Percentiles rank a stretch among this genome's conserved stretches.
Conservation (phyloP, 2,113 vertebrate species). For the Salvelinus alpinus region DNA sequence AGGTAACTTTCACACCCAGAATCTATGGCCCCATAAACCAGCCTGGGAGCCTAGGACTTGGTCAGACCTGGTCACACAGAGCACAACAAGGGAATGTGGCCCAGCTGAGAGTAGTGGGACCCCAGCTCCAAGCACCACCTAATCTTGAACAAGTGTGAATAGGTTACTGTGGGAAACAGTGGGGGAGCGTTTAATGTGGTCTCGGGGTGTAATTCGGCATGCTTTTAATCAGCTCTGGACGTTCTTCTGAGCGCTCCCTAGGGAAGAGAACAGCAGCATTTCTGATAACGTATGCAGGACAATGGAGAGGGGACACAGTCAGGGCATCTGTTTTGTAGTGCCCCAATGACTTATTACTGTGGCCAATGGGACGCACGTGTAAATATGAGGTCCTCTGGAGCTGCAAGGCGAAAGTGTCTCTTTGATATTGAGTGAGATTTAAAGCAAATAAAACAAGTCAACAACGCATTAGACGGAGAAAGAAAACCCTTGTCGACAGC, state of each 20-base stretch:
- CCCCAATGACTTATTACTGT: slow-evolving; percentile 7
- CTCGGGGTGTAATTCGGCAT: slow-evolving; percentile 50
- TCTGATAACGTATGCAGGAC: slow-evolving; percentile 4
- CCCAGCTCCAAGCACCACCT: neutral
- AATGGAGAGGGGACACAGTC: neutral
- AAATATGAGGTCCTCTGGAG: neutral
- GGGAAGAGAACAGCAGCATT: slow-evolving; percentile 45
- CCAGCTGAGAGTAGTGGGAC: slow-evolving; percentile 48
- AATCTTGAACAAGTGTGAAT: slow-evolving; percentile 10
- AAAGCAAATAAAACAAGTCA: neutral
- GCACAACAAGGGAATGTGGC: slow-evolving; percentile 68
- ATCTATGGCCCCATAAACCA: neutral
- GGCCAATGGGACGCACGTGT: neutral
- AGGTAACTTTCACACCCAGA: neutral
- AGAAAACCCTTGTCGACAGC: neutral
- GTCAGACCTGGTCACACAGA: neutral
- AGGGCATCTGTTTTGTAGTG: neutral
- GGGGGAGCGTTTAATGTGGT: slow-evolving; percentile 47
- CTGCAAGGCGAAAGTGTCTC: neutral
- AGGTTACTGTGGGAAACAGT: slow-evolving; percentile 54
- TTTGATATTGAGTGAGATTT: neutral
- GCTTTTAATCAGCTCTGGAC: slow-evolving; percentile 74
- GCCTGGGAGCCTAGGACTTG: neutral
- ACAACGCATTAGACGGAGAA: neutral
- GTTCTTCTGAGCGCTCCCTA: slow-evolving; percentile 67